phyloP scores from a whole-genome alignment of 2,888 invertebrate species.

The Piscicola geometra region DNA sequence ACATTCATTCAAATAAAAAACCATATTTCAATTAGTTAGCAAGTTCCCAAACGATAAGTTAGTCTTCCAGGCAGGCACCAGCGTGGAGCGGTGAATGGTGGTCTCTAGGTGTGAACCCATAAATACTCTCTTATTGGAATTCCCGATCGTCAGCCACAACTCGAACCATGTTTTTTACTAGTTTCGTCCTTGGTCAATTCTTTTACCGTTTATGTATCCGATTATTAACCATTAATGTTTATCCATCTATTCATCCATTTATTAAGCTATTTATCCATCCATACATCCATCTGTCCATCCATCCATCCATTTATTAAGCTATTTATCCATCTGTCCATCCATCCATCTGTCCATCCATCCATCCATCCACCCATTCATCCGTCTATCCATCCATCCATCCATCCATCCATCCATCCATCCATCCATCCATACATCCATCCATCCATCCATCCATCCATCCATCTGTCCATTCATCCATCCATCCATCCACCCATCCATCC shows the following conservation, averaged over 20 bases:
- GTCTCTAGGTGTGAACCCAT: too few species aligned
- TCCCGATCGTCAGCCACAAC: too few species aligned
- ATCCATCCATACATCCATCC: background rate
- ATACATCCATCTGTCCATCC: background rate
- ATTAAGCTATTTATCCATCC: background rate
- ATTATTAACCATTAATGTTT: too few species aligned
- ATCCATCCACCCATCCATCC: background rate
- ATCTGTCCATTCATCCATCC: background rate
- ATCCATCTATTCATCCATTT: background rate
- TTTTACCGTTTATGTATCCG: too few species aligned
- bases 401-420: background rate
- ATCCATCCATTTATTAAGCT: background rate
- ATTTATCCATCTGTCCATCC: background rate
- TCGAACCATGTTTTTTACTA: too few species aligned
- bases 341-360: background rate
- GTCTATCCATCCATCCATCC: background rate
- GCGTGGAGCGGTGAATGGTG: too few species aligned
- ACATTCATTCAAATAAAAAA: too few species aligned
- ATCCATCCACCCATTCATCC: background rate
- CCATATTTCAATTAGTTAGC: too few species aligned
- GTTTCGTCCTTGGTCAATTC: too few species aligned
- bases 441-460: conserved; percentile 5
- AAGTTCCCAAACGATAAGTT: too few species aligned
- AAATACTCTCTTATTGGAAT: too few species aligned
- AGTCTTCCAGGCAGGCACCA: too few species aligned